Base-by-base conservation (phyloP, 2,113 vertebrate genomes). In the Baryphthengus martii region DNA sequence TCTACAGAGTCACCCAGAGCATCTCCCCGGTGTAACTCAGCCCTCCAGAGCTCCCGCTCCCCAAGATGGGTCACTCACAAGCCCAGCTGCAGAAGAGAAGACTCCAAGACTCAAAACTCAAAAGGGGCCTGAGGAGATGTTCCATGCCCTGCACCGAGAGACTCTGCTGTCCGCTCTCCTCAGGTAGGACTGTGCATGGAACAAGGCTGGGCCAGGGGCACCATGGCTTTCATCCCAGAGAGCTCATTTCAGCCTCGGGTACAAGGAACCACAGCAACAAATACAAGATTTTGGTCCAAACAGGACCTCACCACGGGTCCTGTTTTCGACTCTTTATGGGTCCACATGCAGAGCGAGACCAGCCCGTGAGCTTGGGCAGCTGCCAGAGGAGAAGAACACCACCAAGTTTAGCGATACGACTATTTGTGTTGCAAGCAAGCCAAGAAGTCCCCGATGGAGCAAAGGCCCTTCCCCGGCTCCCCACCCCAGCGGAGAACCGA, bases 201-300 rank as follows among this genome's bases (percentile, higher is more conserved):
- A 44, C 58, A 61, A 23, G 67, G 53, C 44, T 66, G 80, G 47
- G 25, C 29, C 8, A 21, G 17, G 29, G 10, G 24, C 17, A 24
- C 33, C 33, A 5, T 0, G 19, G 55, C 47, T 80, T 84, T 58
- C 37, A 62, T 26, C 25, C n/a, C 33, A 4, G 4, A 23, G 18
- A 59, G 12, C 13, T 37, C 4, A 0, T 6, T 26, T 24, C 49
- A 50, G 42, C 39, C 21, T n/a, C 18, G n/a, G 47, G 28, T 11
- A 31, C 47, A 16, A 62, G 35, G 17, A 18, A 10, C 47, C 3
- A 5, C 1, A 0, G 13, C 3, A 17, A 42, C 3, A 2, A 6
- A 6, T 31, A 39, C 70, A 39, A 6, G 33, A 44, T 49, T 85
- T 52, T 78, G 20, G n/a, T n/a, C n/a, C n/a, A n/a, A n/a, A n/a